Conservation (phyloP, 2,888 invertebrate species). For the Microplitis manilae region DNA sequence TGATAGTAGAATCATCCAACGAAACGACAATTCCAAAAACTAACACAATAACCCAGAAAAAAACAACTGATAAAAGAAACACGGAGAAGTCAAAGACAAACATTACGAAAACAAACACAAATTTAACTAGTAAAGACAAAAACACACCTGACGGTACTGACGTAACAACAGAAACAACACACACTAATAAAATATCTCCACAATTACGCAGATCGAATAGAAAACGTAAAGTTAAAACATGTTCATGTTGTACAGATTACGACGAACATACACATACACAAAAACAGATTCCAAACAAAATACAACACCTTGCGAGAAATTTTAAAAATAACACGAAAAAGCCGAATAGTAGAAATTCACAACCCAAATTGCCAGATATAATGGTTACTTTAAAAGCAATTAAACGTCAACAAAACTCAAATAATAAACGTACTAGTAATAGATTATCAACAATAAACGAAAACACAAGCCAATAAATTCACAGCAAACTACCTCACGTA, state of each 20-base stretch:
- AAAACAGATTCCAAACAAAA: not conserved
- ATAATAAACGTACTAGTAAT: not conserved
- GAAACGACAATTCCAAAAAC: too few relatives aligned
- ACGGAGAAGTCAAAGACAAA: too few relatives aligned
- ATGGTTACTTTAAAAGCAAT: not conserved
- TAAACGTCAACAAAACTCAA: not conserved
- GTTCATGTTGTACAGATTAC: not conserved
- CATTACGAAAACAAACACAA: not conserved
- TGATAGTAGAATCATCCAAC: too few relatives aligned
- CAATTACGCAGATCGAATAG: not conserved
- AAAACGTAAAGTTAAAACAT: not conserved
- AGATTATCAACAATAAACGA: not conserved
- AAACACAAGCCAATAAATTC: not conserved
- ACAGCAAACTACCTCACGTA: not conserved
- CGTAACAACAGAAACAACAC: not conserved
- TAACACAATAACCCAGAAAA: too few relatives aligned
- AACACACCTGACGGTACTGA: not conserved
- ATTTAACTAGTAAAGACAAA: not conserved
- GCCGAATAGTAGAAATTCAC: not conserved
- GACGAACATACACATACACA: not conserved
- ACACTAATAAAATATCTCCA: not conserved
- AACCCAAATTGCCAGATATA: not conserved
- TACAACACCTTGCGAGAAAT: not conserved
- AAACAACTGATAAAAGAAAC: too few relatives aligned
- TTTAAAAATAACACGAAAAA: not conserved